Evolutionary conservation across 2,113 vertebrate species (phyloP).

Genomic region (Nannobrachium achirus): DNA sequence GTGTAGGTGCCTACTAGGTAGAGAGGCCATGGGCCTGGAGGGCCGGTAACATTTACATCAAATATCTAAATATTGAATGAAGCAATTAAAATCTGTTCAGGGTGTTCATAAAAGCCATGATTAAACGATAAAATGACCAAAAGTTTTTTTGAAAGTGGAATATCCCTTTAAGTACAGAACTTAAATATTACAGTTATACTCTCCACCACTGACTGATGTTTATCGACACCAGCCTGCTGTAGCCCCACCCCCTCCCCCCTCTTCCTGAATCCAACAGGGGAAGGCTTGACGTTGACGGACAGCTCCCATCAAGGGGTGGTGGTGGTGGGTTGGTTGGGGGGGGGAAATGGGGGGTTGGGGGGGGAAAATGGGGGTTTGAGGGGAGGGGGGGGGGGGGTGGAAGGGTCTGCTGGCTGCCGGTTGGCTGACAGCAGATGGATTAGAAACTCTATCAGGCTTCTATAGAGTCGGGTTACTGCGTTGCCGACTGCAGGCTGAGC

Average conservation of each 20-base stretch:
- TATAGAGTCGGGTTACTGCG: constrained; percentile 25
- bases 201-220: too few relatives aligned
- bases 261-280: background rate
- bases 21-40: too few relatives aligned
- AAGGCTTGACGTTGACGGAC: constrained; percentile 12
- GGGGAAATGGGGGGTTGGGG: constrained; percentile 15
- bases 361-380: background rate
- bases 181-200: too few relatives aligned
- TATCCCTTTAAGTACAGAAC: too few relatives aligned
- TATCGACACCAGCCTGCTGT: too few relatives aligned
- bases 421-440: constrained; percentile 38
- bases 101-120: too few relatives aligned
- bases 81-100: too few relatives aligned
- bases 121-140: too few relatives aligned
- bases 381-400: background rate
- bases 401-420: background rate
- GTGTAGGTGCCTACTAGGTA: too few relatives aligned
- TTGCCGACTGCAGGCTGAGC: background rate
- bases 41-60: too few relatives aligned
- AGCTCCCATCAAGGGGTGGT: constrained; percentile 19
- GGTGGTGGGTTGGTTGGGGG: constrained; percentile 3
- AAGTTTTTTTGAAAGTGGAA: too few relatives aligned
- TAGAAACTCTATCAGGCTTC: constrained; percentile 1
- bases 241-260: background rate
- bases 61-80: too few relatives aligned